Evolutionary conservation across 2,113 vertebrate genomes (phyloP).

Genomic region (Oncorhynchus mykiss): DNA sequence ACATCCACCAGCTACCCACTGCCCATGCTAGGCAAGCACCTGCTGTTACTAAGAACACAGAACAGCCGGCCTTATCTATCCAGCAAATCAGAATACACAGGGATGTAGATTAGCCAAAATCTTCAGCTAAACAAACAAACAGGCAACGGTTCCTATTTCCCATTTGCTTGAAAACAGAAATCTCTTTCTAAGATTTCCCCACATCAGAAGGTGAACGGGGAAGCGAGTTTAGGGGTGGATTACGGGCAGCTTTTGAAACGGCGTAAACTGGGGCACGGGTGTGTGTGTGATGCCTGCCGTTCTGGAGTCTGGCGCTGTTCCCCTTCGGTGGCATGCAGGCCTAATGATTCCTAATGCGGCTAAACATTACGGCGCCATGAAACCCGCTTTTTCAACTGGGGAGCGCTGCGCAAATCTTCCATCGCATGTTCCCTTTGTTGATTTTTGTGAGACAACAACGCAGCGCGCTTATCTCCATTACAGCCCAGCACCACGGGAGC

Average conservation of each 20-base stretch:
- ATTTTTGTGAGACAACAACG: constrained; percentile 71
- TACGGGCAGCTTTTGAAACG: constrained; percentile 53
- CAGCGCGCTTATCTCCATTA: constrained; percentile 72
- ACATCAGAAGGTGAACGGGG: constrained; percentile 55
- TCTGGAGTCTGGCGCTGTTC: constrained; percentile 40
- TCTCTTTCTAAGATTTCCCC: constrained; percentile 43
- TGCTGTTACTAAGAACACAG: constrained; percentile 49
- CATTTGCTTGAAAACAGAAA: constrained; percentile 14
- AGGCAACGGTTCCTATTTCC: constrained; percentile 28
- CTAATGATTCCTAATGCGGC: constrained; percentile 76
- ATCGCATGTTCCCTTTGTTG: constrained; percentile 77
- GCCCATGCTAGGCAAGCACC: constrained; percentile 40
- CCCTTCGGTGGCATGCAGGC: constrained; percentile 45
- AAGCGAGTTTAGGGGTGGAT: constrained; percentile 56
- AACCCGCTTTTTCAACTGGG: constrained; percentile 62
- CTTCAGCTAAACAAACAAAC: constrained; percentile 43
- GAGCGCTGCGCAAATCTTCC: constrained; percentile 68
- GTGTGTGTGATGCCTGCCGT: background rate
- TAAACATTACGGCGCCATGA: constrained; percentile 61
- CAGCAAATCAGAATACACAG: constrained; percentile 46
- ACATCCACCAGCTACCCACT: constrained; percentile 52
- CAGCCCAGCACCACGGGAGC: constrained; percentile 65
- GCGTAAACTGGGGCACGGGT: constrained; percentile 54
- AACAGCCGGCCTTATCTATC: constrained; percentile 59
- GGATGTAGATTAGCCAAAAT: constrained; percentile 54